phyloP scores from a whole-genome alignment of 2,888 invertebrate species.

The Drosophila lacicola region DNA sequence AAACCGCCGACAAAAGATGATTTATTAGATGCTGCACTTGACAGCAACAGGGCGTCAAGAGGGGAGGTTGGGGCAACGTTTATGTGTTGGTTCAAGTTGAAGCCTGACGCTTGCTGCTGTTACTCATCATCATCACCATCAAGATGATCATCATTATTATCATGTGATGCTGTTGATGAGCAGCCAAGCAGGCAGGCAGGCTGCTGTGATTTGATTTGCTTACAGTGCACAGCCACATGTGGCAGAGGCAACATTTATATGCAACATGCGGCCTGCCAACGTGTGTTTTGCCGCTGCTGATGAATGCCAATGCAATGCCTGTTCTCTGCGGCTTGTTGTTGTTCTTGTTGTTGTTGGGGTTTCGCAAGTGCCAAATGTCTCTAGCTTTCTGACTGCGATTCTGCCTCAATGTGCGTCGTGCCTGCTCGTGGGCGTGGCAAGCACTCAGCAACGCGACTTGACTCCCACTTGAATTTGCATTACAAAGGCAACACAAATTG shows the following conservation, averaged over 20 bases:
- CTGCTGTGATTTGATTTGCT: slow-evolving; percentile 71
- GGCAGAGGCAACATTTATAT: slow-evolving; percentile 70
- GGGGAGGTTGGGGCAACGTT: neutral
- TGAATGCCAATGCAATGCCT: slow-evolving; percentile 73
- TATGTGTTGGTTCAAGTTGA: slow-evolving; percentile 44
- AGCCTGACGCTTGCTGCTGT: slow-evolving; percentile 28
- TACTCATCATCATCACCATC: slow-evolving; percentile 25
- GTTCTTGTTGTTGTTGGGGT: slow-evolving; percentile 36
- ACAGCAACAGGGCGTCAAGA: slow-evolving; percentile 23
- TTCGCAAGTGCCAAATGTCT: slow-evolving; percentile 71
- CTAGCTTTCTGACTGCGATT: slow-evolving; percentile 25
- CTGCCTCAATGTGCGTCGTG: slow-evolving; percentile 30
- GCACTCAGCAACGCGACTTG: slow-evolving; percentile 69
- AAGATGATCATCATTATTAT: slow-evolving; percentile 37
- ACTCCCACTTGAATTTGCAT: slow-evolving; percentile 81
- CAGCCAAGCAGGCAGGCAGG: slow-evolving; percentile 19
- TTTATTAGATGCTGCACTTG: slow-evolving; percentile 76
- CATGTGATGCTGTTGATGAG: slow-evolving; percentile 54
- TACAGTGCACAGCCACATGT: slow-evolving; percentile 52
- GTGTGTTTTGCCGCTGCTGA: slow-evolving; percentile 72
- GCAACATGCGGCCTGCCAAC: slow-evolving; percentile 73
- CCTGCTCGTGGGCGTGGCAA: slow-evolving; percentile 68
- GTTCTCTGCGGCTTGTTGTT: slow-evolving; percentile 10
- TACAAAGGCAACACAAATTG: slow-evolving; percentile 80
- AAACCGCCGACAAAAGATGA: slow-evolving; percentile 73